Percentiles rank a stretch among this genome's conserved stretches.
Evolutionary conservation across 2,888 invertebrate species (phyloP).

Genomic region (Aporophyla lueneburgensis): DNA sequence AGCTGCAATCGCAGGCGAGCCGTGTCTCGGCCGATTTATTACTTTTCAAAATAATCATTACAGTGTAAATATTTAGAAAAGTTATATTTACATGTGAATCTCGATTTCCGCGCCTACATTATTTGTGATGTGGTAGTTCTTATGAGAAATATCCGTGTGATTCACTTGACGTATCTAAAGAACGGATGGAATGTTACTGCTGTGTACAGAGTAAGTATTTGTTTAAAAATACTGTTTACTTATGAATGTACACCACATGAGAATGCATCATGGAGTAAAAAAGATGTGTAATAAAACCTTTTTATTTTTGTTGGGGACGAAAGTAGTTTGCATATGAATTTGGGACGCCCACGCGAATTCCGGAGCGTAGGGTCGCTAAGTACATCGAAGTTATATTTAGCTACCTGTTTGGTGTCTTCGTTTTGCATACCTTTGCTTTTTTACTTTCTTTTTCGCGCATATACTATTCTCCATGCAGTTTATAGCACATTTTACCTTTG

Average conservation of each 20-base stretch:
- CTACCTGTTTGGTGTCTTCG: constrained; percentile 34
- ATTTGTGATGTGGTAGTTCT: constrained; percentile 54
- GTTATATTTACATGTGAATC: constrained; percentile 31
- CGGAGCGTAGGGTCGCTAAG: constrained; percentile 46
- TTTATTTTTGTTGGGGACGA: constrained; percentile 1
- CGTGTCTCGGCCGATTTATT: constrained; percentile 41
- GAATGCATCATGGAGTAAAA: constrained; percentile 2
- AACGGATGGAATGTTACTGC: constrained; percentile 83
- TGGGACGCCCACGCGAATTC: constrained; percentile 64
- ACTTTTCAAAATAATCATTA: constrained; percentile 54
- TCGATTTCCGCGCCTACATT: constrained; percentile 17
- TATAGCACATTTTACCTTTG: neutral
- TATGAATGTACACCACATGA: constrained; percentile 39
- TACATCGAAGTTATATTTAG: constrained; percentile 63
- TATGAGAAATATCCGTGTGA: constrained; percentile 52
- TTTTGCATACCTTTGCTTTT: constrained; percentile 35
- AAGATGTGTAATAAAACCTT: neutral
- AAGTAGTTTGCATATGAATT: constrained; percentile 18
- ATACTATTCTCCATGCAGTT: neutral
- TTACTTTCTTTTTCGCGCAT: constrained; percentile 9
- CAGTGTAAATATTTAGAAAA: constrained; percentile 57
- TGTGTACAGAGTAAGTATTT: constrained; percentile 79
- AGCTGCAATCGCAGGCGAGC: constrained; percentile 60
- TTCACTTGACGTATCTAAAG: constrained; percentile 68
- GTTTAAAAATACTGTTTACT: constrained; percentile 56